These are phyloP conservation scores for Tridacna crocea DNA, from an alignment of 2,888 invertebrate species.

Conservation along the genomic window DNA sequence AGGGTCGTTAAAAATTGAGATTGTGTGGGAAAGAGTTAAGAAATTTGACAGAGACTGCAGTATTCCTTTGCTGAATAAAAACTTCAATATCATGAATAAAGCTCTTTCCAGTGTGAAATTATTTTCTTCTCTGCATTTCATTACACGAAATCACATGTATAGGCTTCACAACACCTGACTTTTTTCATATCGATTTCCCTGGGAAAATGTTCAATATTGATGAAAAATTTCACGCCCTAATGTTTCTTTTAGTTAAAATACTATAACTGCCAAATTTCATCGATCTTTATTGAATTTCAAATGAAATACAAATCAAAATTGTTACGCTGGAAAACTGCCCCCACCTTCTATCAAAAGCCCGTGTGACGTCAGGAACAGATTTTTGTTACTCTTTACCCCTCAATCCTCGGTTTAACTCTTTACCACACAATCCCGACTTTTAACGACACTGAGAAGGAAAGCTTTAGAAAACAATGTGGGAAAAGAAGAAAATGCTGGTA, in stretches of 20 bases:
- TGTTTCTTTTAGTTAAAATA: conserved; percentile 21
- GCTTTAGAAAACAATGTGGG: too few relatives aligned
- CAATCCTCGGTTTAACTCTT: too few relatives aligned
- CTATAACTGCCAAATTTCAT: conserved; percentile 9
- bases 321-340: neutral
- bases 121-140: conserved; percentile 21
- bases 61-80: too few relatives aligned
- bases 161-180: conserved; percentile 26
- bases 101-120: conserved; percentile 10
- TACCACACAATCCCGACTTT: too few relatives aligned
- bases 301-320: conserved; percentile 2
- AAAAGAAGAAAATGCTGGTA: neutral
- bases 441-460: too few relatives aligned
- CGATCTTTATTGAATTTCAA: conserved; percentile 16
- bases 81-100: neutral
- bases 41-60: neutral
- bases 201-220: conserved; percentile 25
- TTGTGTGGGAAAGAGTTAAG: neutral
- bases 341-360: neutral
- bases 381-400: neutral
- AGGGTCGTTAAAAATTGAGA: neutral
- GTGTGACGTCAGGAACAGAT: neutral
- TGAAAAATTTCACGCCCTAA: conserved; percentile 21
- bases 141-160: conserved; percentile 6
- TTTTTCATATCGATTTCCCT: conserved; percentile 25